Base-by-base conservation (phyloP, 2,888 invertebrate genomes). In the Zaprionus bogoriensis region DNA sequence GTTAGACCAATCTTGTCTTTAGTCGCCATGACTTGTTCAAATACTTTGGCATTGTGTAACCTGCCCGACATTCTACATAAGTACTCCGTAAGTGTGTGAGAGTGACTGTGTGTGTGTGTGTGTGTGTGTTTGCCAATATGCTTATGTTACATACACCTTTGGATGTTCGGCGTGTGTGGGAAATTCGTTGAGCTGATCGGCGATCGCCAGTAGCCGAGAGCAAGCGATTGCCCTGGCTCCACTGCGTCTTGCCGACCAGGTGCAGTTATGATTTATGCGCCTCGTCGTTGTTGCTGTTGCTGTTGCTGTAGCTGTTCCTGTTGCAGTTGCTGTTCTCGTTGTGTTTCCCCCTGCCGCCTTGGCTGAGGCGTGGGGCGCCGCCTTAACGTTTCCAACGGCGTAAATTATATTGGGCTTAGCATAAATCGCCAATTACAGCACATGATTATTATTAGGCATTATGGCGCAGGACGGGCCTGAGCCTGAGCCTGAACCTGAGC, bases 371-470 rank as follows among this genome's bases (percentile, higher is more conserved):
- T 83, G 74, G 66, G 53, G 71, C 75, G 84, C 67, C 85, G 75
- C 84, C 67, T 66, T 67, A 63, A 77, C 54, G 71, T 80, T 84
- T 81, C 75, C 71, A 74, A 66, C 82, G 85, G 80, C 84, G 80
- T 80, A 80, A 80, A 80, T 80, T 80, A 80, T 87, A 77, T 80
- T 81, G 82, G 68, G 87, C 80, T 81, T 84, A 84, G 87, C 79
- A 80, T 80, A 80, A 80, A 80, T 80, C 79, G 79, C 80, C 79
- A 80, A 80, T 80, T 80, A 80, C 79, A 80, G 84, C 84, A 86
- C 79, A 86, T 80, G 87, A 86, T 80, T 86, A 80, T 86, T 86
- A 80, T 80, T 83, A 80, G 79, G 87, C 76, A 84, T 78, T 84
- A 84, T 84, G 81, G 78, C 48, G 47, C 62, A 50, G 65, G 22